Evolutionary conservation across 2,113 vertebrate species (phyloP).

Genomic region (Engraulis encrasicolus): DNA sequence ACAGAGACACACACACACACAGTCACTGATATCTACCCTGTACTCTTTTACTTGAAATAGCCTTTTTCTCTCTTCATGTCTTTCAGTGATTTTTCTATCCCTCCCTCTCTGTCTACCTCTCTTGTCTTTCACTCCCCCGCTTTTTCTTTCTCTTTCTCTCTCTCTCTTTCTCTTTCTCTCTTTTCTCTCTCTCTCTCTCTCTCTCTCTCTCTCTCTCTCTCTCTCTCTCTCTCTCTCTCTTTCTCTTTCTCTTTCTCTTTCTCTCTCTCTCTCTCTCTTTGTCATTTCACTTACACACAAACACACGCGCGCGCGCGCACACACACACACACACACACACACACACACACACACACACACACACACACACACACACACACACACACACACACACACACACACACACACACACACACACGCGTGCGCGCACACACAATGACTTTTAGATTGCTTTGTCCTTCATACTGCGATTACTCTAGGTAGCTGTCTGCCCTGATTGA

Average conservation of each 20-base stretch:
- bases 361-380: constrained; percentile 27
- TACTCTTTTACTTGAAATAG: neutral
- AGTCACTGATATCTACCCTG: neutral
- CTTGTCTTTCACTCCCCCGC: neutral
- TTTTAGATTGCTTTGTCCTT: constrained; percentile 43
- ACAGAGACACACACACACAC: neutral
- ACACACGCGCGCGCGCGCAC: too few relatives aligned
- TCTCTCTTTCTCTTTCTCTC: neutral
- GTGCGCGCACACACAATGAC: too few relatives aligned
- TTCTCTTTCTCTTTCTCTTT: neutral
- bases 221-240: constrained; percentile 22
- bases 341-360: too few relatives aligned
- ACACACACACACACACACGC: constrained; percentile 22
- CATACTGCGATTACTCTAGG: constrained; percentile 68
- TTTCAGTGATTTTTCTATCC: too few relatives aligned
- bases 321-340: too few relatives aligned
- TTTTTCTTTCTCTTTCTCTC: neutral
- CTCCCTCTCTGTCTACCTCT: too few relatives aligned
- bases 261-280: constrained; percentile 36
- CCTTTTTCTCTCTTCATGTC: too few relatives aligned
- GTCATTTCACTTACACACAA: too few relatives aligned
- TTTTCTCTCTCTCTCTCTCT: neutral
- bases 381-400: constrained; percentile 19
- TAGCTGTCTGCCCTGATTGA: constrained; percentile 58
- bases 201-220: constrained; percentile 6